These are phyloP conservation scores for Melinopterus prodromus DNA, from an alignment of 2,888 invertebrate species.

Conservation along the genomic window DNA sequence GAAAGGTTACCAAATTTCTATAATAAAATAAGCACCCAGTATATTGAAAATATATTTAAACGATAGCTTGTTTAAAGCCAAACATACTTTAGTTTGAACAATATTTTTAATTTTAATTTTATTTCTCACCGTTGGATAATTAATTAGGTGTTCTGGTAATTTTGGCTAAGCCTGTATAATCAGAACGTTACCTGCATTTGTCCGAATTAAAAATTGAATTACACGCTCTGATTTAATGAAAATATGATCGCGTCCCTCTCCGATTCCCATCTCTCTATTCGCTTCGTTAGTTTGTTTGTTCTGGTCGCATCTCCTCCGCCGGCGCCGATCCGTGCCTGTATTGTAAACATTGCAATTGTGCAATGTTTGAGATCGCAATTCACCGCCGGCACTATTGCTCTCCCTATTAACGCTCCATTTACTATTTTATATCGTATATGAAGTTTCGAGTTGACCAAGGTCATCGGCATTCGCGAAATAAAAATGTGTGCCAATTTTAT, in stretches of 20 bases:
- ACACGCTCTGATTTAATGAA: neutral
- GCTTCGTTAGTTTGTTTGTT: neutral
- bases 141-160: too few species aligned
- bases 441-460: neutral
- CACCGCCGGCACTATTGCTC: neutral
- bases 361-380: neutral
- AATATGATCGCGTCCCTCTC: neutral
- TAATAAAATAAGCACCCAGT: too few species aligned
- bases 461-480: neutral
- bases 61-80: too few species aligned
- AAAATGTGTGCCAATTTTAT: constrained; percentile 4
- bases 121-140: too few species aligned
- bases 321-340: neutral
- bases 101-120: too few species aligned
- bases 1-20: too few species aligned
- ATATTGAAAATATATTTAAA: too few species aligned
- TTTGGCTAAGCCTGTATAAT: too few species aligned
- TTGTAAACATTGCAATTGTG: neutral
- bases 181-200: too few species aligned
- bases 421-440: neutral
- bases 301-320: neutral
- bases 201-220: too few species aligned
- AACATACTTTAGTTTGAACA: too few species aligned
- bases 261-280: neutral
- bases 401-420: neutral